Percentiles rank a stretch among this genome's conserved stretches.
Conservation (phyloP, 2,888 invertebrate genomes). For the Odontocolon sp. region DNA sequence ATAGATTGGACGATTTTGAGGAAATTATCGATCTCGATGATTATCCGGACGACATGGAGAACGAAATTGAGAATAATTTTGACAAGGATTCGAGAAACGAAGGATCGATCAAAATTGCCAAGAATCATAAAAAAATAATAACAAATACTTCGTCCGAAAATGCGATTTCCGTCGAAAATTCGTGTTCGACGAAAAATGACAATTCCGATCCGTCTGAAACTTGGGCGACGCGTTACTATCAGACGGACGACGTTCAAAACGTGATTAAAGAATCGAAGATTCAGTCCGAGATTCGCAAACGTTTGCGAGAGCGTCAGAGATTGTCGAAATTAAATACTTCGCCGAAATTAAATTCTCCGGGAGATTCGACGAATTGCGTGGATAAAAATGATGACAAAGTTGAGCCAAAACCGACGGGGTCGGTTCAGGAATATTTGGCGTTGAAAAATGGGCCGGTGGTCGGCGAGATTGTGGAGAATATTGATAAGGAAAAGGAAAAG, state of each 20-base stretch:
- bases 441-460: slow-evolving; percentile 68
- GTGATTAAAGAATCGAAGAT: slow-evolving; percentile 80
- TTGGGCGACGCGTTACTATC: slow-evolving; percentile 79
- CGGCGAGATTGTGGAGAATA: background rate
- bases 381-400: slow-evolving; percentile 43
- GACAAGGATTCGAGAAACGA: slow-evolving; percentile 35
- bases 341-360: slow-evolving; percentile 70
- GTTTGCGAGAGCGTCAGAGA: slow-evolving; percentile 77
- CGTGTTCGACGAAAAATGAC: too few species aligned
- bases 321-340: slow-evolving; percentile 74
- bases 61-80: slow-evolving; percentile 70
- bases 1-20: slow-evolving; percentile 72
- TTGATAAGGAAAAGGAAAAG: background rate
- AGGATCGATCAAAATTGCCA: background rate
- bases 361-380: slow-evolving; percentile 38
- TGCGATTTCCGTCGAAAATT: too few species aligned
- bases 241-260: slow-evolving; percentile 78
- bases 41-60: slow-evolving; percentile 79
- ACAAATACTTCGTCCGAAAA: too few species aligned
- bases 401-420: slow-evolving; percentile 73
- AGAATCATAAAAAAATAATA: too few species aligned
- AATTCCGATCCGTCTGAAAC: slow-evolving; percentile 77
- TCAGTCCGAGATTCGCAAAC: slow-evolving; percentile 79
- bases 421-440: slow-evolving; percentile 78
- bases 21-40: slow-evolving; percentile 79